Percentiles rank a stretch among this genome's conserved stretches.
Conservation (phyloP, 1,140 invertebrate species). For the Paralvinella palmiformis region DNA sequence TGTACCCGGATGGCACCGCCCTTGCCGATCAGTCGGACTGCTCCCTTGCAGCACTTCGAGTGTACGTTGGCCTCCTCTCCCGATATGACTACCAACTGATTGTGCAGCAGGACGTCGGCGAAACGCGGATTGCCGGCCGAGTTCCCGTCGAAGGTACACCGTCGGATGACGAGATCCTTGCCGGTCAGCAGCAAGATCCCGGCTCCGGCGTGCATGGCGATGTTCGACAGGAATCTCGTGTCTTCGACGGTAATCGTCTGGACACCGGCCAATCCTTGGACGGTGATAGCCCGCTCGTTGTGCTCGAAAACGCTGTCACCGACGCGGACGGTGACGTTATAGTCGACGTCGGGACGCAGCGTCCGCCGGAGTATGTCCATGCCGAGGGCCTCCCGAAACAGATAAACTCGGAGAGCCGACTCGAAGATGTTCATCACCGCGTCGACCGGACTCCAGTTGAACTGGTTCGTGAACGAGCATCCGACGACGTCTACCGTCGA, state of each 20-base stretch:
- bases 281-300: slow-evolving; percentile 11
- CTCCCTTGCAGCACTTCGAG: slow-evolving; percentile 11
- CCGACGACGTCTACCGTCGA: not conserved
- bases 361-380: not conserved
- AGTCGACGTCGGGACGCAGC: not conserved
- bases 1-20: slow-evolving; percentile 14
- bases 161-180: not conserved
- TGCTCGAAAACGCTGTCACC: not conserved
- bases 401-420: not conserved
- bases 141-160: slow-evolving; percentile 9
- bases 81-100: not conserved
- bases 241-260: not conserved
- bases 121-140: not conserved
- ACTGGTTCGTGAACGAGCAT: slow-evolving; percentile 2
- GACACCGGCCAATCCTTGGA: slow-evolving; percentile 1
- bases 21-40: slow-evolving; percentile 9
- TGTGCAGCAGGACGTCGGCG: not conserved
- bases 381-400: too few species aligned
- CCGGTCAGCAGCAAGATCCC: slow-evolving; percentile 6
- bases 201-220: slow-evolving; percentile 10
- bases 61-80: slow-evolving; percentile 1
- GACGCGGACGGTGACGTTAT: not conserved
- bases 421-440: not conserved
- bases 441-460: slow-evolving; percentile 6
- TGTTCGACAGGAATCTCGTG: slow-evolving; percentile 4